Evolutionary conservation across 2,888 invertebrate genomes (phyloP), one percentile per base, ranked within the genome.

Genomic region (Perizoma flavofasciatum): DNA sequence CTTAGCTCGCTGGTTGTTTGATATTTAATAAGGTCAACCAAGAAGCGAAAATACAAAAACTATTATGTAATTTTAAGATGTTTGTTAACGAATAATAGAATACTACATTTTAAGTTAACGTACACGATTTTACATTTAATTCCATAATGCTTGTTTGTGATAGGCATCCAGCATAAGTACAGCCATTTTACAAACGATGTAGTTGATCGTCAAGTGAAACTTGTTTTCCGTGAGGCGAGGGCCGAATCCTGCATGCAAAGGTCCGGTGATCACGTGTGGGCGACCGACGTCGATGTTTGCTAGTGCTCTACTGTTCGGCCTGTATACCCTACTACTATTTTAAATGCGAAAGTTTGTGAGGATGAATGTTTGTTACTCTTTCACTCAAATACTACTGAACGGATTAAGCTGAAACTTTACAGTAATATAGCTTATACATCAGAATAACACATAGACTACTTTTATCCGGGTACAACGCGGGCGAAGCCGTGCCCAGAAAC

Each of bases 141-240:
- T 48, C 37, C 3, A 56, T 39, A 37, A 49, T 51, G 37, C 40
- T 49, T 58, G 52, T 55, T 55, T 51, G 40, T 53, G 45, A 46
- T 49, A 60, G 40, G 50, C 47, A 45, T 22, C 10, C 43, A 46
- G 45, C 22, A 22, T 45, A 33, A 49, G 55, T 45, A 47, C 37
- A 50, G 50, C 22, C 41, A 45, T 59, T 55, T 55, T 47, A 52
- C 49, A 53, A 49, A 46, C 51, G 22, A 48, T 49, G 49, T 57
- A 63, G 70, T 68, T 71, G 63, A 66, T 70, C 68, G 66, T 68
- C 67, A 61, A 72, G 70, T 71, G 68, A 78, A 82, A 84, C 84
- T 79, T 68, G 84, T 83, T 85, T 75, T 78, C 77, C 75, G 73
- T 79, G 79, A 79, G 56, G 67, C 65, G 73, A 75, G 71, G 79